phyloP scores from a whole-genome alignment of 2,113 vertebrate species.

The Patagioenas fasciata region DNA sequence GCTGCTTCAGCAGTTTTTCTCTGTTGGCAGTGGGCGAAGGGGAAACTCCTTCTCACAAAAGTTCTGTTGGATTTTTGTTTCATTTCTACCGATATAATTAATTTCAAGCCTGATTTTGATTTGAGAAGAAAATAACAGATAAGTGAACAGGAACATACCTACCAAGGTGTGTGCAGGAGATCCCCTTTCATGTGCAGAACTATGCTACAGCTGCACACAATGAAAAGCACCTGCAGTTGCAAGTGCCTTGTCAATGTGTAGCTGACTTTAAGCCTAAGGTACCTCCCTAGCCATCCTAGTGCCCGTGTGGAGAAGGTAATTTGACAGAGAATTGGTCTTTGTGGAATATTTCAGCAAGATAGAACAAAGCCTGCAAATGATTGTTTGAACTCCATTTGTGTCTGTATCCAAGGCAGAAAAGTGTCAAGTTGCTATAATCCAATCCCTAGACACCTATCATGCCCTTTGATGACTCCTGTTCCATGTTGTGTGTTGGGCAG shows the following conservation, averaged over 20 bases:
- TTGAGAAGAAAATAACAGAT: background rate
- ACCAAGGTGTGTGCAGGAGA: background rate
- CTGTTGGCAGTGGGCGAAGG: background rate
- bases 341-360: background rate
- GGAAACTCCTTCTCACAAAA: background rate
- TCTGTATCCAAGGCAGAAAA: background rate
- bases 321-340: background rate
- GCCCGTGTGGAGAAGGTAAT: background rate
- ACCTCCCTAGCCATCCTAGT: background rate
- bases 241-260: accelerated
- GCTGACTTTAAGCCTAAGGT: background rate
- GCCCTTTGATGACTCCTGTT: background rate
- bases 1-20: background rate
- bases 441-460: background rate
- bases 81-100: background rate
- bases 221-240: background rate
- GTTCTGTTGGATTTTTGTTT: background rate
- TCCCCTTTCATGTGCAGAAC: background rate
- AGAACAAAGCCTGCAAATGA: background rate
- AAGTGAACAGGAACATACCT: background rate
- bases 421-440: background rate
- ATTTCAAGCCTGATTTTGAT: background rate
- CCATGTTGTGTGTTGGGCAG: background rate
- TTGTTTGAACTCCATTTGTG: background rate
- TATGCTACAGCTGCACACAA: background rate